phyloP scores from a whole-genome alignment of 2,797 vertebrate genomes.

The Sternotherus odoratus region DNA sequence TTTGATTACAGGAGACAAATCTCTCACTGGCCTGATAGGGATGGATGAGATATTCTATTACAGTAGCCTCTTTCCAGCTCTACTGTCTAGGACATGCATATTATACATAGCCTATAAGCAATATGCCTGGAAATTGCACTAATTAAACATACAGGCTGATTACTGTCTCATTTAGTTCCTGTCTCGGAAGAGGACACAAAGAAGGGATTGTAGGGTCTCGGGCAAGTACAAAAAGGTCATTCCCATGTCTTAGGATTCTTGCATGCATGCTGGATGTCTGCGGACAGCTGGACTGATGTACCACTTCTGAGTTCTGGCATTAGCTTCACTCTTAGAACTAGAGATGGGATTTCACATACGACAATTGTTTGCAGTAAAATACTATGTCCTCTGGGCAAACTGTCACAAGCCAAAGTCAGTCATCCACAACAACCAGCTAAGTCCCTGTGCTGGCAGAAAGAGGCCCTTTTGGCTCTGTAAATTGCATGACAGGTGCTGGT shows the following conservation, averaged over 20 bases:
- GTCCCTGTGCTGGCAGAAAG: neutral
- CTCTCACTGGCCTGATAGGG: neutral
- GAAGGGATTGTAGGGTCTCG: constrained; percentile 21
- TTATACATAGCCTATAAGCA: constrained; percentile 24
- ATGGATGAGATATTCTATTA: neutral
- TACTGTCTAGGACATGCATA: neutral
- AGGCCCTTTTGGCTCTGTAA: neutral
- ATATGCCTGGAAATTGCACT: constrained; percentile 18
- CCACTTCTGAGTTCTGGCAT: neutral
- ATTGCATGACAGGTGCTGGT: neutral
- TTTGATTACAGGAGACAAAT: neutral
- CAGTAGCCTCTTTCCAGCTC: neutral
- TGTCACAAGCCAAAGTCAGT: neutral
- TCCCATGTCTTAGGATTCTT: neutral
- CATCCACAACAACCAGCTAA: neutral
- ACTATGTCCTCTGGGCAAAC: neutral
- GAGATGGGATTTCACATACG: neutral
- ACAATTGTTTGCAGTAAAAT: neutral
- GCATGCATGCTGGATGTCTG: neutral
- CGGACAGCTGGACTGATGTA: neutral
- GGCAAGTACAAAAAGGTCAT: neutral
- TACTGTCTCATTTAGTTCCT: constrained; percentile 50
- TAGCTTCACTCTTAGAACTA: neutral
- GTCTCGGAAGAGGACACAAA: constrained; percentile 35
- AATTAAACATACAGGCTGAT: constrained; percentile 24